These are phyloP conservation scores for Troides oblongomaculatus DNA, from an alignment of 2,888 invertebrate genomes.

Conservation along the genomic window DNA sequence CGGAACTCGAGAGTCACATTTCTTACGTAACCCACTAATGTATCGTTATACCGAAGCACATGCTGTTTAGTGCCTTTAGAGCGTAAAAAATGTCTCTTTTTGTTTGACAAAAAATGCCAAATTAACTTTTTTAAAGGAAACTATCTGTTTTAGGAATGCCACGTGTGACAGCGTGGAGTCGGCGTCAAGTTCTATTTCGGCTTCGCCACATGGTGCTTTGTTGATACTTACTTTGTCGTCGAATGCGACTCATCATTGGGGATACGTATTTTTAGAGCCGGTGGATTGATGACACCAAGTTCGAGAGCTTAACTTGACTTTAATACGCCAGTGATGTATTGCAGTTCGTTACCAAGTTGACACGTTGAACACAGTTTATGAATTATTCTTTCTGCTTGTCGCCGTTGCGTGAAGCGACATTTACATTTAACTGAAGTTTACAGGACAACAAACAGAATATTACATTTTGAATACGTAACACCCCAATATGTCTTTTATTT, in stretches of 20 bases:
- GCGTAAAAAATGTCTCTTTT: constrained; percentile 68
- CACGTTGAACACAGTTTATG: constrained; percentile 54
- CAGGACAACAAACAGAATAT: constrained; percentile 42
- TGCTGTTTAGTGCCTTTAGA: constrained; percentile 59
- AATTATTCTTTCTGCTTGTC: constrained; percentile 45
- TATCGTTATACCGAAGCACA: constrained; percentile 70
- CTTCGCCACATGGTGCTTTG: constrained; percentile 66
- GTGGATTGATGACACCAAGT: constrained; percentile 65
- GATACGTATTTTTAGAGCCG: constrained; percentile 63
- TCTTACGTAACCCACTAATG: constrained; percentile 60
- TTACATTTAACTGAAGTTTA: constrained; percentile 44
- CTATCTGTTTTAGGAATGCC: constrained; percentile 75
- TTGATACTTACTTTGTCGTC: constrained; percentile 74
- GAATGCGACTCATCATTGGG: constrained; percentile 70
- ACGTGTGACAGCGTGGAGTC: constrained; percentile 70
- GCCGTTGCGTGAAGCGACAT: constrained; percentile 38
- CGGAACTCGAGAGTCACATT: constrained; percentile 71
- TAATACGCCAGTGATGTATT: constrained; percentile 36
- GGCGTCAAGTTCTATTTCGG: constrained; percentile 72
- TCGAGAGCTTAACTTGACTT: constrained; percentile 64
- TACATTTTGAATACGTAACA: constrained; percentile 48
- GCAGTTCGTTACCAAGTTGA: constrained; percentile 40
- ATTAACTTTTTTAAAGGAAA: constrained; percentile 80
- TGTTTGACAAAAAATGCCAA: constrained; percentile 74
- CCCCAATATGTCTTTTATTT: constrained; percentile 54